A percentile compares a stretch with the other conserved stretches of the same genome.
Conservation (phyloP, 1,140 invertebrate species). For the Goniozus legneri region DNA sequence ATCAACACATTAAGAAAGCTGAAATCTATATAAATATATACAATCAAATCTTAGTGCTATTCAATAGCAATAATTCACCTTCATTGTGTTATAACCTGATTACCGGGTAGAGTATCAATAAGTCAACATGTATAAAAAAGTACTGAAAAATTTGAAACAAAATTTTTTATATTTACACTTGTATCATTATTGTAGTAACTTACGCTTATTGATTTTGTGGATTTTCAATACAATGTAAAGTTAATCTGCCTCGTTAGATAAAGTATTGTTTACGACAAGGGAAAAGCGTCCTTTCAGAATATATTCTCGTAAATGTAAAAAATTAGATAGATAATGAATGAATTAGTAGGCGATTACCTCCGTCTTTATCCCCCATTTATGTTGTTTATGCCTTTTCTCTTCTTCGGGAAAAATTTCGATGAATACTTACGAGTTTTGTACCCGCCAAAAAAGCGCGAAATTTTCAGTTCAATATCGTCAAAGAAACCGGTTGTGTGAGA, state of each 20-base stretch:
- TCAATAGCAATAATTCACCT: too few relatives aligned
- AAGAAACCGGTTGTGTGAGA: neutral
- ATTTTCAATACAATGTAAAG: neutral
- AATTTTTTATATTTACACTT: neutral
- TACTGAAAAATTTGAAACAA: neutral
- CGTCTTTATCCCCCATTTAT: conserved; percentile 35
- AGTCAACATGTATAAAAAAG: neutral
- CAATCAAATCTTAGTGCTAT: too few relatives aligned
- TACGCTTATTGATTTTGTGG: neutral
- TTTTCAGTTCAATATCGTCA: neutral
- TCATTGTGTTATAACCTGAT: neutral
- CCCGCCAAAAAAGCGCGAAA: neutral
- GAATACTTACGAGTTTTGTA: neutral
- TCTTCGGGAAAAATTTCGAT: neutral
- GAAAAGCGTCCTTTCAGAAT: conserved; percentile 6
- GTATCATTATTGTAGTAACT: neutral
- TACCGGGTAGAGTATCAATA: neutral
- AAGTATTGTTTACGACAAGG: conserved; percentile 7
- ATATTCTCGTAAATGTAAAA: neutral
- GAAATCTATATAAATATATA: too few relatives aligned
- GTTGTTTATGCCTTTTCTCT: neutral
- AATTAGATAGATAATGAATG: neutral
- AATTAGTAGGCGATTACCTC: conserved; percentile 31
- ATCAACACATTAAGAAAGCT: too few relatives aligned
- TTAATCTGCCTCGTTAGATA: neutral